Percentiles rank a stretch among this genome's conserved stretches.
Conservation (phyloP, 2,888 invertebrate species). For the Alviniconcha strummeri region DNA sequence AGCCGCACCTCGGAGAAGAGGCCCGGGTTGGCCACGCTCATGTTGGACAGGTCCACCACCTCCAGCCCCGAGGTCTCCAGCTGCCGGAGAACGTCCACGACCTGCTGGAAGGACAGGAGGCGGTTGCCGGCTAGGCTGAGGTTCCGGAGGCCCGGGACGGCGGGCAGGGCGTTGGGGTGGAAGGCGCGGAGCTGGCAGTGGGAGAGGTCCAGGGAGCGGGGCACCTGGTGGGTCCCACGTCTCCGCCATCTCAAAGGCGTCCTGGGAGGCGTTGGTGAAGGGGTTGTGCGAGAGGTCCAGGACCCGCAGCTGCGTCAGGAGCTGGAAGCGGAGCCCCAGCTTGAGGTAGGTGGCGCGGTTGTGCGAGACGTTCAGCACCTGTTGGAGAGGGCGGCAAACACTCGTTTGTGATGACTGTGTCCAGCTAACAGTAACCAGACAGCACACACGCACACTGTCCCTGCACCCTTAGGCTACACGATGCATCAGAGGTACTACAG, state of each 20-base stretch:
- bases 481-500: too few species aligned
- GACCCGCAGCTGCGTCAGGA: slow-evolving; percentile 31
- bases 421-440: too few species aligned
- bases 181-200: slow-evolving; percentile 52
- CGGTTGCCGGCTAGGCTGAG: slow-evolving; percentile 54
- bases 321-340: slow-evolving; percentile 52
- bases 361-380: slow-evolving; percentile 51
- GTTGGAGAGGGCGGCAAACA: neutral
- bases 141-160: slow-evolving; percentile 45
- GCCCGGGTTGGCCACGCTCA: slow-evolving; percentile 36
- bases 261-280: slow-evolving; percentile 43
- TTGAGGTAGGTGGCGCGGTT: slow-evolving; percentile 48
- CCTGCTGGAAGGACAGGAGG: slow-evolving; percentile 38
- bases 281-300: slow-evolving; percentile 48
- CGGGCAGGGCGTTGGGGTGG: slow-evolving; percentile 43
- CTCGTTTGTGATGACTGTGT: too few species aligned
- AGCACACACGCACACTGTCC: too few species aligned
- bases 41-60: slow-evolving; percentile 42
- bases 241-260: slow-evolving; percentile 48
- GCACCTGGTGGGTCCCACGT: slow-evolving; percentile 48
- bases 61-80: slow-evolving; percentile 37
- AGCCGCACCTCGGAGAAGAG: slow-evolving; percentile 43
- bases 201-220: slow-evolving; percentile 51
- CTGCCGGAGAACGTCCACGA: slow-evolving; percentile 43
- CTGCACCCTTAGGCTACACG: too few species aligned